These are phyloP conservation scores for crab-eating macaque (Macaca fascicularis) DNA, from an alignment of 2,113 vertebrate genomes.

Conservation along the genomic window DNA sequence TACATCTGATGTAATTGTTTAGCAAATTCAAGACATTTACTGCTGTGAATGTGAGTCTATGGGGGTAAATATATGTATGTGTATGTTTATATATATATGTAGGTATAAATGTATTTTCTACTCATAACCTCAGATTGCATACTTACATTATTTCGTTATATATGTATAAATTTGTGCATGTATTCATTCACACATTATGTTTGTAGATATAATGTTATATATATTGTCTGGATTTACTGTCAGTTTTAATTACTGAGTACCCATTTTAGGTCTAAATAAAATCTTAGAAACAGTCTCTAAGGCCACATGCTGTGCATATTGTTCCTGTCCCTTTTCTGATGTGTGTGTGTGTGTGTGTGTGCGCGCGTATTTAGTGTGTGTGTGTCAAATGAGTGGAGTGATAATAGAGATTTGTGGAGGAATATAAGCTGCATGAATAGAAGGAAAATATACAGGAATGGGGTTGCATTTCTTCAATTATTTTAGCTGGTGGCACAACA, in stretches of 20 bases:
- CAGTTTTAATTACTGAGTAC: background rate
- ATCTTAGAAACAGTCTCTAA: background rate
- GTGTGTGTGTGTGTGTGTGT: background rate
- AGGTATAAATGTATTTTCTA: background rate
- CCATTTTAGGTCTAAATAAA: background rate
- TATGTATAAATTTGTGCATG: background rate
- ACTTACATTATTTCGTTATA: too few relatives aligned
- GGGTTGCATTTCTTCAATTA: background rate
- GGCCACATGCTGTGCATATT: background rate
- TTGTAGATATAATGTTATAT: background rate
- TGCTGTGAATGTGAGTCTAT: background rate
- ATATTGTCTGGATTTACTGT: background rate
- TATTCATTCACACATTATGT: background rate
- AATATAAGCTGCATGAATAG: background rate
- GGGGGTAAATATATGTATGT: too few relatives aligned
- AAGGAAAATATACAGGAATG: background rate
- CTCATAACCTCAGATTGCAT: background rate
- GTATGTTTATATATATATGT: background rate
- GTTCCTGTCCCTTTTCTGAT: background rate
- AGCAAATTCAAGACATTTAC: background rate
- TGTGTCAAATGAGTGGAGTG: background rate
- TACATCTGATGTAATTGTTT: background rate
- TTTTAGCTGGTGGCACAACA: background rate
- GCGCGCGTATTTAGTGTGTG: background rate
- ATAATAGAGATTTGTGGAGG: background rate